Conservation (phyloP, 2,888 invertebrate species). For the Microctonus brassicae region DNA sequence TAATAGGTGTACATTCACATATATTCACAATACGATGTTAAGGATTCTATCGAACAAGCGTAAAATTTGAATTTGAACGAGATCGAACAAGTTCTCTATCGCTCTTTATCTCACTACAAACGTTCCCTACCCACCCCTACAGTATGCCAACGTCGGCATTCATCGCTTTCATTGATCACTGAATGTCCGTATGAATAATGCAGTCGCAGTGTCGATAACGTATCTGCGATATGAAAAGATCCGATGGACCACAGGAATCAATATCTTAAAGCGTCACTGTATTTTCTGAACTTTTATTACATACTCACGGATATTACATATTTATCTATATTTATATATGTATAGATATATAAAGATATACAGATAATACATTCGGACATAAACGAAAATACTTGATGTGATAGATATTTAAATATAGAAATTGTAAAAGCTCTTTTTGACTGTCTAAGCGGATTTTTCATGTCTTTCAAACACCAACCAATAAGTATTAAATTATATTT, state of each 20-base stretch:
- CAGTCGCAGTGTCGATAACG: conserved; percentile 31
- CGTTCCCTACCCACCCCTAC: not conserved
- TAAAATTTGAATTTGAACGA: conserved; percentile 29
- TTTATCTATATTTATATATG: not conserved
- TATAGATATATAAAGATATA: not conserved
- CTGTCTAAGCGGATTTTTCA: conserved; percentile 5
- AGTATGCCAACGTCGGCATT: conserved; percentile 18
- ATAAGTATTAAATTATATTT: not conserved
- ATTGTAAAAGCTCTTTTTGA: conserved; percentile 10
- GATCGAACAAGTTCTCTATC: not conserved
- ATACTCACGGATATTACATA: not conserved
- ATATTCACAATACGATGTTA: conserved; percentile 17
- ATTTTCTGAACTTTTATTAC: not conserved
- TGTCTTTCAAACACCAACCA: not conserved
- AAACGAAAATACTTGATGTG: not conserved
- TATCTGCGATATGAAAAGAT: conserved; percentile 56
- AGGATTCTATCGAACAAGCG: conserved; percentile 25
- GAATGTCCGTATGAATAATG: conserved; percentile 41
- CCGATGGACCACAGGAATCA: conserved; percentile 60
- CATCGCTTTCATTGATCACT: conserved; percentile 34
- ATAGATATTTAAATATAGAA: not conserved
- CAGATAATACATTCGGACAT: not conserved
- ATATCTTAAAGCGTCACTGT: conserved; percentile 46
- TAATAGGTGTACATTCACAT: conserved; percentile 2
- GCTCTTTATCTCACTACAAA: not conserved